Conservation (phyloP, 2,113 vertebrate genomes). For the Cricetomys ansorgei region DNA sequence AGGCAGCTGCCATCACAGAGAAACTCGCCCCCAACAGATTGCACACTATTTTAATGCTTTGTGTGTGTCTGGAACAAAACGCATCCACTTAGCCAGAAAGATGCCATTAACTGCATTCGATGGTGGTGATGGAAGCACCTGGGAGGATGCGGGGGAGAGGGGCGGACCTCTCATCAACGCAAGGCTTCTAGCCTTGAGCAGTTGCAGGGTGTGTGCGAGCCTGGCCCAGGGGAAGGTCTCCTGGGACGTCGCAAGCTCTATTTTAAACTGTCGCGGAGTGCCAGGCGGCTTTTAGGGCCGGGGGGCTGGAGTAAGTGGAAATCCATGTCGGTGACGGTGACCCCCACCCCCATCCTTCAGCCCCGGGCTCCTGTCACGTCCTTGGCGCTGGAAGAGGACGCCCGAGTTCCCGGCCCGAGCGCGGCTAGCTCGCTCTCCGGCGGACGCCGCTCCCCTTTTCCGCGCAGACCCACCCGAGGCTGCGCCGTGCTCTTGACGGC, state of each 20-base stretch:
- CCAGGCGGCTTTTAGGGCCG: neutral
- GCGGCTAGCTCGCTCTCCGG: neutral
- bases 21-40: neutral
- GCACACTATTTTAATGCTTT: neutral
- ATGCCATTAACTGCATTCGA: neutral
- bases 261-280: neutral
- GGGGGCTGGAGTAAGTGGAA: neutral
- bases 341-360: neutral
- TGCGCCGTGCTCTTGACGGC: neutral
- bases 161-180: neutral
- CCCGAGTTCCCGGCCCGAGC: neutral
- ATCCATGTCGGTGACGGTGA: accelerated
- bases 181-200: neutral
- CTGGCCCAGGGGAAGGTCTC: neutral
- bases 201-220: neutral
- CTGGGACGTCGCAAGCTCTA: neutral
- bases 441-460: neutral
- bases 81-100: neutral
- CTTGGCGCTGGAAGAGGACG: neutral
- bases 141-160: neutral
- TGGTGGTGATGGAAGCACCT: neutral
- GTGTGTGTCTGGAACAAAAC: conserved; percentile 33
- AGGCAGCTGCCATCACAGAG: neutral
- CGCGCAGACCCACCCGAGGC: neutral
- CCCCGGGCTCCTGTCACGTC: accelerated